Evolutionary conservation across 1,140 invertebrate species (phyloP).

Genomic region (Pentalonia nigronervosa): DNA sequence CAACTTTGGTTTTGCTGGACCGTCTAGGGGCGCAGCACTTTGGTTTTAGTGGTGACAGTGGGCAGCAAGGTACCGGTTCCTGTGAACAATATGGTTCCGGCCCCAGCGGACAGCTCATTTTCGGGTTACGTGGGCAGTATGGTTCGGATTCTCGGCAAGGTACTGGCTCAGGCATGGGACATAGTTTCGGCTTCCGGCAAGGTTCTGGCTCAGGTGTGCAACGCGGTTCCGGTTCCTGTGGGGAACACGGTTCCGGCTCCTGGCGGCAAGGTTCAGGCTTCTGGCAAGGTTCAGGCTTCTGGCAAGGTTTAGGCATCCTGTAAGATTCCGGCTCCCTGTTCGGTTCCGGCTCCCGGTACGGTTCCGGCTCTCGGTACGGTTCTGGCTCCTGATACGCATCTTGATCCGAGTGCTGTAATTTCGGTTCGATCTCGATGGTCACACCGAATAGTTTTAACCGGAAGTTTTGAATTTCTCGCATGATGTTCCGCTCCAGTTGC

Average conservation of each 20-base stretch:
- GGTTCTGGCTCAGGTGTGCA: neutral
- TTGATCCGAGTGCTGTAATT: neutral
- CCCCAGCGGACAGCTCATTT: too few species aligned
- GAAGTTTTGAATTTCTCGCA: slow-evolving; percentile 30
- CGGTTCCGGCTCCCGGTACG: neutral
- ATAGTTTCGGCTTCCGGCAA: neutral
- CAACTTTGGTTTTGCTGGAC: neutral
- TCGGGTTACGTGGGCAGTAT: too few species aligned
- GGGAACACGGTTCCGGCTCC: too few species aligned
- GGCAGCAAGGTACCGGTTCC: neutral
- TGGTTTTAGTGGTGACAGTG: neutral
- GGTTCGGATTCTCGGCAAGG: neutral
- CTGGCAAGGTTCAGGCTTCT: too few species aligned
- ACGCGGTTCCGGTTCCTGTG: too few species aligned
- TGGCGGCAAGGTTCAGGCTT: neutral
- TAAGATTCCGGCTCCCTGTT: neutral
- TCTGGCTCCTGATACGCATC: neutral
- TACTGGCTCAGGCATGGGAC: neutral
- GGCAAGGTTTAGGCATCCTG: too few species aligned
- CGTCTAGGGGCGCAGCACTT: neutral
- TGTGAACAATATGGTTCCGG: too few species aligned
- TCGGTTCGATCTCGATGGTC: neutral
- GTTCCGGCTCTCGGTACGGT: neutral
- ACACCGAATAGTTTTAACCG: slow-evolving; percentile 5
- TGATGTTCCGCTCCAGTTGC: neutral